phyloP scores from a whole-genome alignment of 2,888 invertebrate species.

The Zonitis immaculata region DNA sequence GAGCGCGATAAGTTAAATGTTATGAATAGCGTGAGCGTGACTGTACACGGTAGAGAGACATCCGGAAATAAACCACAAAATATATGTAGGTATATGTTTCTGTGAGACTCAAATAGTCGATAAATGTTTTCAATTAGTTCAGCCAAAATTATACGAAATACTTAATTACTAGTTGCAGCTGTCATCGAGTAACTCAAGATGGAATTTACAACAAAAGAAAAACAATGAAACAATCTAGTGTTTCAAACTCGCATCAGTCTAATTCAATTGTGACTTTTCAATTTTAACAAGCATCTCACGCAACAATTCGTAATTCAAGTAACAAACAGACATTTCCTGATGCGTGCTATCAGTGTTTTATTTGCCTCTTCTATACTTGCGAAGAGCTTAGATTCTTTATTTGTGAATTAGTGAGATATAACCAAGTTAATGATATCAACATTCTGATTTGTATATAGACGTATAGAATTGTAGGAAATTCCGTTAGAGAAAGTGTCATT shows the following conservation, averaged over 20 bases:
- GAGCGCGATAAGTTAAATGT: constrained; percentile 12
- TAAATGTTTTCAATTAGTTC: constrained; percentile 18
- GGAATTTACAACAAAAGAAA: neutral
- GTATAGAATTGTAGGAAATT: too few relatives aligned
- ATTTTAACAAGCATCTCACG: neutral
- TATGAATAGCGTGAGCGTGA: constrained; percentile 23
- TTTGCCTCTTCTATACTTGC: too few relatives aligned
- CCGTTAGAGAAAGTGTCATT: neutral
- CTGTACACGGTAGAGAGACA: constrained; percentile 15
- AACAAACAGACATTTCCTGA: neutral
- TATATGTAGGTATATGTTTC: constrained; percentile 1
- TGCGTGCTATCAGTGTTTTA: neutral
- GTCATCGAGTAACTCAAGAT: neutral
- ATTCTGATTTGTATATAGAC: too few relatives aligned
- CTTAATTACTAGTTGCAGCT: constrained; percentile 1
- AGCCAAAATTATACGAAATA: constrained; percentile 1
- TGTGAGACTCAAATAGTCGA: constrained; percentile 7
- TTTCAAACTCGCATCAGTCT: neutral
- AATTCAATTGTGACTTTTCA: neutral
- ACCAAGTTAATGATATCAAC: neutral
- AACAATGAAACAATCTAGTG: neutral
- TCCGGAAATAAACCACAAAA: constrained; percentile 18
- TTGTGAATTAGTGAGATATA: neutral
- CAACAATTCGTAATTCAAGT: neutral
- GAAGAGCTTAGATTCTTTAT: too few relatives aligned